Conservation (phyloP, 2,888 invertebrate species). For the Lasioglossum malachurum region DNA sequence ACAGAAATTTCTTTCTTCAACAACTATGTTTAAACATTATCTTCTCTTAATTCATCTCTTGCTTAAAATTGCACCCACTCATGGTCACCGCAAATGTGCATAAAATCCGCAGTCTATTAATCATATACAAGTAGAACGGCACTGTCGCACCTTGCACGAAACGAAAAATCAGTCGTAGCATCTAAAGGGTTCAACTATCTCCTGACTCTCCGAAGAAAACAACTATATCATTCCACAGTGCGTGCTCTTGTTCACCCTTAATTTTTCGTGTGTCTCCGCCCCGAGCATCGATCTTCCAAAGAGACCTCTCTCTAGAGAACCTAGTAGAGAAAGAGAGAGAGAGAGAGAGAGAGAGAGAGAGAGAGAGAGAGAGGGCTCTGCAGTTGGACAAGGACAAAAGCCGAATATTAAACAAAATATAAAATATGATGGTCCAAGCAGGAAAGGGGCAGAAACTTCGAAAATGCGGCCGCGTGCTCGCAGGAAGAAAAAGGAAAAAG, state of each 20-base stretch:
- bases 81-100: too few species aligned
- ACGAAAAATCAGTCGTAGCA: not conserved
- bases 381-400: not conserved
- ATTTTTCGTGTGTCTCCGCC: not conserved
- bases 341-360: too few species aligned
- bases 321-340: not conserved
- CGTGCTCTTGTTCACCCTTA: not conserved
- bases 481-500: conserved; percentile 18
- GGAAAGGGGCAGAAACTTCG: not conserved
- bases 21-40: too few species aligned
- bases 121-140: not conserved
- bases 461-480: conserved; percentile 4
- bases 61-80: too few species aligned
- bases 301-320: not conserved
- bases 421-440: not conserved
- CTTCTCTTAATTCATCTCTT: too few species aligned
- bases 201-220: not conserved
- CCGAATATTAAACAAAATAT: not conserved
- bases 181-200: not conserved
- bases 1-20: too few species aligned
- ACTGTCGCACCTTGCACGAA: not conserved
- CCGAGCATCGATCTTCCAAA: conserved; percentile 12
- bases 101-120: not conserved
- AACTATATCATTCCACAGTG: not conserved
- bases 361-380: not conserved